Percentiles rank a stretch among this genome's conserved stretches.
Conservation (phyloP, 37 sponge, comb jelly and placozoan genomes). For the Beroe forskalii region DNA sequence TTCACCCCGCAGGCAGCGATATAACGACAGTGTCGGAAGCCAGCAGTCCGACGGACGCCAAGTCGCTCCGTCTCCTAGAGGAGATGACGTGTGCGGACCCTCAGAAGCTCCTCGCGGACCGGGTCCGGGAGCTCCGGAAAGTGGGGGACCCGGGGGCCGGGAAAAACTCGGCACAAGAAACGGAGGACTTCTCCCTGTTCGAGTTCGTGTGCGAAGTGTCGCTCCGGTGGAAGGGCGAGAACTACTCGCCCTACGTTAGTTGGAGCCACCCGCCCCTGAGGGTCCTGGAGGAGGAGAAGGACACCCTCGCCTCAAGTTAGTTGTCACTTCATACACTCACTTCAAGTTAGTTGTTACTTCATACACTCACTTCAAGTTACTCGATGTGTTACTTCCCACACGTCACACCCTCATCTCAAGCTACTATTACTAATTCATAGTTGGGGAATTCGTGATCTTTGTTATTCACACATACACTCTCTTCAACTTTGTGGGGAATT, state of each 20-base stretch:
- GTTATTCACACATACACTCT: no score
- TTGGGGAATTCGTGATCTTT: no score
- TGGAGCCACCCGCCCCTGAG: slow-evolving; percentile 62
- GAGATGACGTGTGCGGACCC: slow-evolving; percentile 38
- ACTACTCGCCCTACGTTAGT: slow-evolving; percentile 28
- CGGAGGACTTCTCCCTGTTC: slow-evolving; percentile 42
- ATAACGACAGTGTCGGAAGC: not conserved
- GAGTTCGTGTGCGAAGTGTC: slow-evolving; percentile 63
- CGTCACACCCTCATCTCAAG: no score
- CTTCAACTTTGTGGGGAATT: no score
- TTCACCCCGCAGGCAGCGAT: not conserved
- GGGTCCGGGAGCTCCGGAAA: slow-evolving; percentile 11
- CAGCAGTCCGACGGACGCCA: not conserved
- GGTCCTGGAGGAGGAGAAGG: slow-evolving; percentile 32
- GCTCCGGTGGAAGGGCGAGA: slow-evolving; percentile 45
- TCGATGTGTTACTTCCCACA: not conserved
- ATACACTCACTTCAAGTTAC: not conserved
- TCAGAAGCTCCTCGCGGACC: slow-evolving; percentile 23
- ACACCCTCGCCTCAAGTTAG: not conserved
- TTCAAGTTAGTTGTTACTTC: no score
- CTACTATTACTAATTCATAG: no score
- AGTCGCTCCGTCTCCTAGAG: slow-evolving; percentile 27
- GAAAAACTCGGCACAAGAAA: not conserved
- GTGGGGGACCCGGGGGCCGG: not conserved
- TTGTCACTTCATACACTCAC: no score